Conservation (phyloP, 1,140 invertebrate species). For the Lepidurus apus region DNA sequence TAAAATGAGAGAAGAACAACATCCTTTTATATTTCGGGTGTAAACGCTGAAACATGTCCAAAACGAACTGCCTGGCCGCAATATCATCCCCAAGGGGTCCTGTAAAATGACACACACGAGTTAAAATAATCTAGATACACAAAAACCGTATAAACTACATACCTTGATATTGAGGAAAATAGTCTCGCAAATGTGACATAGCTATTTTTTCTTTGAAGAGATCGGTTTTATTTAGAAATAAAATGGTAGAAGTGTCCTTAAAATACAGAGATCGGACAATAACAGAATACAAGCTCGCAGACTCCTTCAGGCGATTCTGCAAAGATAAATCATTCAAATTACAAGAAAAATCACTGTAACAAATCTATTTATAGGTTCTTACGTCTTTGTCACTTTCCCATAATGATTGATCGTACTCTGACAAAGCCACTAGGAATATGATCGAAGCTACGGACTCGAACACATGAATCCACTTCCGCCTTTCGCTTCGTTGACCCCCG, state of each 20-base stretch:
- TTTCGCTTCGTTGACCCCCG: slow-evolving; percentile 54
- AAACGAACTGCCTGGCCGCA: slow-evolving; percentile 97
- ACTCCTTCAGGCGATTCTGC: slow-evolving; percentile 61
- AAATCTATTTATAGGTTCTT: no score
- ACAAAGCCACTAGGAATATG: slow-evolving; percentile 55
- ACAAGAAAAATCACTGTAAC: no score
- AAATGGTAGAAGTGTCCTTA: slow-evolving; percentile 58
- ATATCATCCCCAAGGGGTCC: slow-evolving; percentile 97
- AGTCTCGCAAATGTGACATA: slow-evolving; percentile 58
- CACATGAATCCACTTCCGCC: slow-evolving; percentile 58
- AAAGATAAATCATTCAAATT: slow-evolving; percentile 42
- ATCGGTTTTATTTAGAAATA: slow-evolving; percentile 61
- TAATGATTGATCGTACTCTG: slow-evolving; percentile 47
- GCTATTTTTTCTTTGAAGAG: slow-evolving; percentile 59
- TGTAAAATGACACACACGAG: slow-evolving; percentile 45
- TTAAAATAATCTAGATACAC: neutral
- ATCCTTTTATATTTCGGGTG: slow-evolving; percentile 99
- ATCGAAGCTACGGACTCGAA: slow-evolving; percentile 60
- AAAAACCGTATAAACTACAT: slow-evolving; percentile 34
- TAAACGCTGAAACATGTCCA: slow-evolving; percentile 99
- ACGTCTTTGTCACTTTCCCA: slow-evolving; percentile 49
- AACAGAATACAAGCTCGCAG: slow-evolving; percentile 62
- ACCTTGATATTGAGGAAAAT: slow-evolving; percentile 62
- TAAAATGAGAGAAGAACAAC: slow-evolving; percentile 98
- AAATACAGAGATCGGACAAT: slow-evolving; percentile 98